Percentiles rank a stretch among this genome's conserved stretches.
Evolutionary conservation across 2,113 vertebrate species (phyloP).

Genomic region (Rissa tridactyla): DNA sequence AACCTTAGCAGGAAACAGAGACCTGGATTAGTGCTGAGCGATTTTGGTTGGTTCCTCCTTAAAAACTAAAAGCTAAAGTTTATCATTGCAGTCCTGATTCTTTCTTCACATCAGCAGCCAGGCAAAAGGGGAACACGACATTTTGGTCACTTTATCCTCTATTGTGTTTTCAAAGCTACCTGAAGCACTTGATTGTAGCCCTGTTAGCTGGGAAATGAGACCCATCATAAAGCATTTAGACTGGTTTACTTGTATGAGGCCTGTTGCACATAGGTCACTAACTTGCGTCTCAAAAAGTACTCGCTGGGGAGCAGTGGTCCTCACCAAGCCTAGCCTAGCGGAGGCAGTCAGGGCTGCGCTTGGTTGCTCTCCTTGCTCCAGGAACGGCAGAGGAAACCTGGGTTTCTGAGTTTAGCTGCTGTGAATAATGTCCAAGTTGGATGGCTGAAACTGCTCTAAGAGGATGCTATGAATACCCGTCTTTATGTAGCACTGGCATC

Average conservation of each 20-base stretch:
- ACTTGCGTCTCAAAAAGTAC: neutral
- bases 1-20: neutral
- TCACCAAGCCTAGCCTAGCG: fast-evolving
- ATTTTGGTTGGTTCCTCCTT: neutral
- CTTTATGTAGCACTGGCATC: conserved; percentile 45
- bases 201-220: neutral
- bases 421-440: neutral
- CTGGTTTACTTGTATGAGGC: neutral
- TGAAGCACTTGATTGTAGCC: neutral
- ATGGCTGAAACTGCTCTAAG: neutral
- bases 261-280: neutral
- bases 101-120: neutral
- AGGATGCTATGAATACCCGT: conserved; percentile 46
- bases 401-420: conserved; percentile 5
- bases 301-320: neutral
- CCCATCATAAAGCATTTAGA: neutral
- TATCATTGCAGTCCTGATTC: neutral
- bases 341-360: neutral
- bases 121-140: fast-evolving
- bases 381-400: neutral
- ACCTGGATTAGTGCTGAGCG: neutral
- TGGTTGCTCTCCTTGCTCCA: neutral
- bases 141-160: neutral
- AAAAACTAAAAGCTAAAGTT: neutral
- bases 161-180: neutral